Evolutionary conservation across 2,797 vertebrate species (phyloP).

Genomic region (Serranus cabrilla): DNA sequence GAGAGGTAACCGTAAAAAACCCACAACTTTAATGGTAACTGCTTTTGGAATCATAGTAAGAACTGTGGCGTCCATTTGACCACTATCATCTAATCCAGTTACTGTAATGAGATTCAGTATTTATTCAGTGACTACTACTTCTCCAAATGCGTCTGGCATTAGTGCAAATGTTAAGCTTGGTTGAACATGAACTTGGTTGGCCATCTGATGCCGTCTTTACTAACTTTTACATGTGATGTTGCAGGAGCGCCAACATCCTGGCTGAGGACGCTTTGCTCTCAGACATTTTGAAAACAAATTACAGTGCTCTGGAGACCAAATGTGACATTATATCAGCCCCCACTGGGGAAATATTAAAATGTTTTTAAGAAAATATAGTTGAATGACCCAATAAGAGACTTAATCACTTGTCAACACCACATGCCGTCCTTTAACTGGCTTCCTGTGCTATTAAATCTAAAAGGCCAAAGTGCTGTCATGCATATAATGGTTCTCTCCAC

Average conservation of each 20-base stretch:
- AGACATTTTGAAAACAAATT: conserved; percentile 21
- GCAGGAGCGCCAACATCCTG: conserved; percentile 11
- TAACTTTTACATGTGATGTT: conserved; percentile 14
- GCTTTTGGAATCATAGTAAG: conserved; percentile 12
- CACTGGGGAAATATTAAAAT: not conserved
- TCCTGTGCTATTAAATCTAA: conserved; percentile 36
- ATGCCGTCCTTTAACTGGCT: not conserved
- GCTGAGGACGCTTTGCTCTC: conserved; percentile 8
- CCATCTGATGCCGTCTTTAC: conserved; percentile 6
- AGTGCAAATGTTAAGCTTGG: conserved; percentile 33
- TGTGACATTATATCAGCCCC: conserved; percentile 13
- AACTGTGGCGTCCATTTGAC: conserved; percentile 6
- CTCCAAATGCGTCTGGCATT: conserved; percentile 27
- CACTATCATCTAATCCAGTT: conserved; percentile 16
- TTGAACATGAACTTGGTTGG: conserved; percentile 38
- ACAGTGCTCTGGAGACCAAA: conserved; percentile 7
- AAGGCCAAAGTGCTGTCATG: conserved; percentile 23
- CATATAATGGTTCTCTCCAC: conserved; percentile 8
- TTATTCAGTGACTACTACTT: not conserved
- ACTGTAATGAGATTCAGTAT: conserved; percentile 22
- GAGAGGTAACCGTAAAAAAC: not conserved
- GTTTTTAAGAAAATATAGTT: conserved; percentile 1
- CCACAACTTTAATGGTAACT: not conserved
- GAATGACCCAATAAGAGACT: conserved; percentile 6
- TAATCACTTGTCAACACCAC: conserved; percentile 16